phyloP scores from a whole-genome alignment of 2,888 invertebrate species.

The Thymelicus sylvestris region DNA sequence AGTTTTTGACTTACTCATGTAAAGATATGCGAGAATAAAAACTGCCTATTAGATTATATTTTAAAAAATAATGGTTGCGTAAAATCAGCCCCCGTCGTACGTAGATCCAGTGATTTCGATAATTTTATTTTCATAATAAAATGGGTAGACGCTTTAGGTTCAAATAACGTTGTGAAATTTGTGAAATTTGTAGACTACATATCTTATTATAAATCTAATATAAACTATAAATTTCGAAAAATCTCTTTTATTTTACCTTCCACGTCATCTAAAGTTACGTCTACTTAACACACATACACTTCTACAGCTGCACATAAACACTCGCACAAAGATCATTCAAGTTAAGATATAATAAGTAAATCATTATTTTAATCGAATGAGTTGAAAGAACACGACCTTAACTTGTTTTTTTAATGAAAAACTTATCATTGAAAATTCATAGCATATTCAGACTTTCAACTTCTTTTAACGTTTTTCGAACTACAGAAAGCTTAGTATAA shows the following conservation, averaged over 20 bases:
- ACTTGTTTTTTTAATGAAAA: no score
- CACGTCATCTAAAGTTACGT: background rate
- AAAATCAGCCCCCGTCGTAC: constrained; percentile 77
- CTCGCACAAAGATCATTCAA: no score
- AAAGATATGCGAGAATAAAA: constrained; percentile 75
- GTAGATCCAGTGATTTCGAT: constrained; percentile 82
- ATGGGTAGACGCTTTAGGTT: constrained; percentile 85
- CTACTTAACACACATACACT: no score
- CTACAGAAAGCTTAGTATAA: no score
- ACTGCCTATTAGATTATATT: constrained; percentile 85
- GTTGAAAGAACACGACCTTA: no score
- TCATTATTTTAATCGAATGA: no score
- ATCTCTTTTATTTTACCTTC: constrained; percentile 66
- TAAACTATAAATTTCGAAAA: constrained; percentile 84
- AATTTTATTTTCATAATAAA: constrained; percentile 84
- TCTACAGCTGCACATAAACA: no score
- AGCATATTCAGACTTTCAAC: no score
- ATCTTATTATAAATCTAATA: constrained; percentile 85
- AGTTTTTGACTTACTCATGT: constrained; percentile 81
- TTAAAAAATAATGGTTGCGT: constrained; percentile 82
- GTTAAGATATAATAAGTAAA: no score
- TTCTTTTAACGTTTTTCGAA: no score
- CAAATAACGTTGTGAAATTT: constrained; percentile 85
- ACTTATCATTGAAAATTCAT: no score
- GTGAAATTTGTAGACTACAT: constrained; percentile 85